A percentile compares a stretch with the other conserved stretches of the same genome.
These are phyloP conservation scores for Drosophila serrata DNA, from an alignment of 1,140 invertebrate genomes.

Conservation along the genomic window DNA sequence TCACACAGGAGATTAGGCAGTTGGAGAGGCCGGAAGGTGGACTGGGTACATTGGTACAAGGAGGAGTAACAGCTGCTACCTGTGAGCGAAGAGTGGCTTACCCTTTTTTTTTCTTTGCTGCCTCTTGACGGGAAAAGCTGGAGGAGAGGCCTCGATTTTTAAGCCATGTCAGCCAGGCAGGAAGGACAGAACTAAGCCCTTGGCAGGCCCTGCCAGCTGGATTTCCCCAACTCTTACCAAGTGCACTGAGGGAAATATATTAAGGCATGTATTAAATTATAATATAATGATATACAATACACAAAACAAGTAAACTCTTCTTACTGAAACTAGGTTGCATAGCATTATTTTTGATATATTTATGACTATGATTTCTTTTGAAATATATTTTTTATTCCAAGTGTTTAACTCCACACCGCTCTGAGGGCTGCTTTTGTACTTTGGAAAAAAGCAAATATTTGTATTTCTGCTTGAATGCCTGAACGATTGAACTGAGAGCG, in stretches of 20 bases:
- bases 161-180: slow-evolving; percentile 73
- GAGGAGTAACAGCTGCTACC: slow-evolving; percentile 64
- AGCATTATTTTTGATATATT: not conserved
- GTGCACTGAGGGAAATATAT: slow-evolving; percentile 8
- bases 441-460: slow-evolving; percentile 80
- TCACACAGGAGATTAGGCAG: slow-evolving; percentile 76
- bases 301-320: not conserved
- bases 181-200: slow-evolving; percentile 58
- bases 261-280: not conserved
- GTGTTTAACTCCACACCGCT: not conserved
- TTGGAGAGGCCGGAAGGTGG: slow-evolving; percentile 5
- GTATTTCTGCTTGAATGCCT: slow-evolving; percentile 78
- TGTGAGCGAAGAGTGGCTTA: slow-evolving; percentile 56
- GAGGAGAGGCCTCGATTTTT: slow-evolving; percentile 66
- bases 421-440: slow-evolving; percentile 62
- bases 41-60: slow-evolving; percentile 3
- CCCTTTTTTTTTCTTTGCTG: slow-evolving; percentile 62
- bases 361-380: not conserved
- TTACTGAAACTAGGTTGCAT: not conserved
- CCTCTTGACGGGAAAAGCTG: slow-evolving; percentile 27
- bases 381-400: not conserved
- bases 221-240: not conserved
- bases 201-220: slow-evolving; percentile 12
- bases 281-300: rapidly evolving
- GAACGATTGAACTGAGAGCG: slow-evolving; percentile 81